Percentiles rank a stretch among this genome's conserved stretches.
Conservation (phyloP, 2,113 vertebrate species). For the Phoenicopterus ruber region DNA sequence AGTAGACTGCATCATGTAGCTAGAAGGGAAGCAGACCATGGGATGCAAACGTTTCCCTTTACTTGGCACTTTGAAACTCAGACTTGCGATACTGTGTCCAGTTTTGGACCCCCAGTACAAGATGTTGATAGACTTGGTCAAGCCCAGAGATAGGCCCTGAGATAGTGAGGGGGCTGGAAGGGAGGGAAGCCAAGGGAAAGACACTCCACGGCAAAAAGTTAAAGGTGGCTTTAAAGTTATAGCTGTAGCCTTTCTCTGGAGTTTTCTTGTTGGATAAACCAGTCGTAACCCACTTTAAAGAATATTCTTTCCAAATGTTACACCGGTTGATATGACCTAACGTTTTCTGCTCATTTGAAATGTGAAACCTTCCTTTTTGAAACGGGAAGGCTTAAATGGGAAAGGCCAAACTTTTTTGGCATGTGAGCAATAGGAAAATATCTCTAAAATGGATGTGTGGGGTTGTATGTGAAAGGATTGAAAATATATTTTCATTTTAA, state of each 20-base stretch:
- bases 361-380: not conserved
- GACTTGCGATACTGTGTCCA: not conserved
- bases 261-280: not conserved
- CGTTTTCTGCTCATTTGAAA: not conserved
- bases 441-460: not conserved
- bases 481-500: not conserved
- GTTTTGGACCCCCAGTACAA: not conserved
- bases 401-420: not conserved
- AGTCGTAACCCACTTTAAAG: not conserved
- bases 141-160: not conserved
- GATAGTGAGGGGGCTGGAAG: not conserved
- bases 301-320: not conserved
- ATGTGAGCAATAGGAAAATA: not conserved
- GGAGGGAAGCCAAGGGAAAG: not conserved
- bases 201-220: not conserved
- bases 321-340: not conserved
- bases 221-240: not conserved
- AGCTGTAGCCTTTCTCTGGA: not conserved
- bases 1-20: accelerated
- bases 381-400: not conserved
- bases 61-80: not conserved
- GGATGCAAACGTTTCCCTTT: not conserved
- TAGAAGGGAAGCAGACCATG: not conserved
- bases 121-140: not conserved
- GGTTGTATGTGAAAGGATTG: not conserved